Evolutionary conservation across 2,797 vertebrate species (phyloP), one percentile per base, ranked within the genome.

Genomic region (Gymnopithys bicolor): DNA sequence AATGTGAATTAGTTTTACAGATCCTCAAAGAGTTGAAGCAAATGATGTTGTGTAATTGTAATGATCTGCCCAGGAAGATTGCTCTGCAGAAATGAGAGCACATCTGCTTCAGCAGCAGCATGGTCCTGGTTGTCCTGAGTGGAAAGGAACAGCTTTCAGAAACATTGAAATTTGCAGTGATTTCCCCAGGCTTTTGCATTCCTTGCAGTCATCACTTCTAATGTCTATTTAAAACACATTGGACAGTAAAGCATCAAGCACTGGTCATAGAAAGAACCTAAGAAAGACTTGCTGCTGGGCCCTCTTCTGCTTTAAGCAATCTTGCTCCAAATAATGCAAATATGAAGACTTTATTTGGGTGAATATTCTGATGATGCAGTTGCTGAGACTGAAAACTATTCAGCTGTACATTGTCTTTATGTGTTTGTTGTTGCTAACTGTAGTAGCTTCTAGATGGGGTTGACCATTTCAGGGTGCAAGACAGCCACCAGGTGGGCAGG

Each of bases 141-240:
- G 13, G 19, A 69, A 64, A 66, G 45, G 33, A 9, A 14, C 25
- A 41, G 10, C 19, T 49, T 66, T 76, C 77, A 46, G 35, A 55
- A 60, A 9, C 0, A 1, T 1, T 30, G 18, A 27, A 25, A 30
- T 37, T 49, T 0, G 1, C 39, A 22, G 8, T 10, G 45, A 37
- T 51, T 28, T 67, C 19, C 25, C 30, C 25, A 35, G 16, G 27
- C 24, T 92, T 69, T 55, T 62, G 32, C 2, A 3, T 70, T 85
- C 37, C 62, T 84, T 28, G 8, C 37, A 39, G 24, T 41, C 4
- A 0, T 63, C 39, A 7, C 39, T 84, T 84, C 37, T 37, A 30
- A 16, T 13, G 9, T 49, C 27, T 25, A 8, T 75, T 86, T 71
- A 46, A 78, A 91, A 58, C 19, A 24, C 5, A 3, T 43, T 32